Conservation (phyloP, 2,113 vertebrate species). For the Octodon degus region DNA sequence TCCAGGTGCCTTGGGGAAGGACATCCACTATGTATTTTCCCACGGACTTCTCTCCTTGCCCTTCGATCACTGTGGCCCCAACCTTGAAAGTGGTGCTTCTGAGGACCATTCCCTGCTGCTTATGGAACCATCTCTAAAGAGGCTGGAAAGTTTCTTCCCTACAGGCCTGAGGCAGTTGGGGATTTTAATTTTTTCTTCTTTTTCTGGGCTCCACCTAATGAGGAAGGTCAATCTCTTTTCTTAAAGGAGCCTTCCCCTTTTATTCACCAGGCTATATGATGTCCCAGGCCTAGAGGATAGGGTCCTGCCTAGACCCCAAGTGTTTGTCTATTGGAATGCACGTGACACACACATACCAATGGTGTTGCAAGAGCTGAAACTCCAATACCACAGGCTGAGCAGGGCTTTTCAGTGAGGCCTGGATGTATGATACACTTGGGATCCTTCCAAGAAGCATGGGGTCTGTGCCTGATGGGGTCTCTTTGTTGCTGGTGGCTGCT, state of each 20-base stretch:
- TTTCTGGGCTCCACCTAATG: neutral
- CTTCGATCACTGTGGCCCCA: neutral
- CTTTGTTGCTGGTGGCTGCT: neutral
- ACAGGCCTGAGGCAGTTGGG: neutral
- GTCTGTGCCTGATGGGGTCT: neutral
- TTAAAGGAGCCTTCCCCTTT: neutral
- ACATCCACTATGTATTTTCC: neutral
- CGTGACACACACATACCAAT: too few species aligned
- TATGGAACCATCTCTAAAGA: neutral
- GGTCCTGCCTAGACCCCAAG: too few species aligned
- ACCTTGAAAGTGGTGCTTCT: neutral
- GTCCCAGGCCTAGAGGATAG: fast-evolving
- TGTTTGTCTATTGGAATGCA: neutral
- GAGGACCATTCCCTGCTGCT: neutral
- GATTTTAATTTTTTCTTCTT: constrained; percentile 8
- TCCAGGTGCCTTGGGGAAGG: neutral
- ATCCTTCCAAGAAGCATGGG: neutral
- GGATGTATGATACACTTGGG: neutral
- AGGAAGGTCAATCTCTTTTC: neutral
- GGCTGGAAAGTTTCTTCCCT: neutral
- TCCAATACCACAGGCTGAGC: too few species aligned
- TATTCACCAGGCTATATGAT: neutral
- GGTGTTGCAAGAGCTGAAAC: neutral
- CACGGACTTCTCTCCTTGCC: neutral
- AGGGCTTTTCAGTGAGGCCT: too few species aligned